Evolutionary conservation across 2,797 vertebrate genomes (phyloP).

Genomic region (Petrocephalus schoutedeni): DNA sequence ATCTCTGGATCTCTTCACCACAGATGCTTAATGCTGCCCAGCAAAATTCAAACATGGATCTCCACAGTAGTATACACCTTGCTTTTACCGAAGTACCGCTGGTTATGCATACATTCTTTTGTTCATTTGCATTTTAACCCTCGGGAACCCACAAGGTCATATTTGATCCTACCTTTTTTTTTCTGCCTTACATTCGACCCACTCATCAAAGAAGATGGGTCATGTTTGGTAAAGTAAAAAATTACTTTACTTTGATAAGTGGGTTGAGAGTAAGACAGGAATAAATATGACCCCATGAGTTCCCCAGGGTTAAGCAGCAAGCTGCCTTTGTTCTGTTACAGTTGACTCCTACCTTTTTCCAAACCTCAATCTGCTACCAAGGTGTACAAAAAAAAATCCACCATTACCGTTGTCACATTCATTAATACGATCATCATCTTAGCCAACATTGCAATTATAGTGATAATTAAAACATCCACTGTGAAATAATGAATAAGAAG

Average conservation of each 20-base stretch:
- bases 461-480: slow-evolving; percentile 18
- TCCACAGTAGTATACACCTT: background rate
- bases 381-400: background rate
- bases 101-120: background rate
- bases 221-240: too few relatives aligned
- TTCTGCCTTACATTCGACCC: too few relatives aligned
- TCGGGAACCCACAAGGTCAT: too few relatives aligned
- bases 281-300: too few relatives aligned
- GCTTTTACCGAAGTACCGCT: background rate
- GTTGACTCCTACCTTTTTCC: background rate
- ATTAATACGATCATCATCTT: background rate
- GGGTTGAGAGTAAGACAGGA: too few relatives aligned
- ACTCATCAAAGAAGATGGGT: too few relatives aligned
- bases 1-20: background rate
- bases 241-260: too few relatives aligned
- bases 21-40: background rate
- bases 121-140: background rate
- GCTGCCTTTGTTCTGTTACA: background rate
- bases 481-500: background rate
- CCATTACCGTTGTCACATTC: background rate
- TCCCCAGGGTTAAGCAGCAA: background rate
- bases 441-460: background rate
- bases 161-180: too few relatives aligned
- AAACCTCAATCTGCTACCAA: background rate
- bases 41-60: background rate